phyloP scores from a whole-genome alignment of 2,797 vertebrate species.

The Anabacerthia variegaticeps region DNA sequence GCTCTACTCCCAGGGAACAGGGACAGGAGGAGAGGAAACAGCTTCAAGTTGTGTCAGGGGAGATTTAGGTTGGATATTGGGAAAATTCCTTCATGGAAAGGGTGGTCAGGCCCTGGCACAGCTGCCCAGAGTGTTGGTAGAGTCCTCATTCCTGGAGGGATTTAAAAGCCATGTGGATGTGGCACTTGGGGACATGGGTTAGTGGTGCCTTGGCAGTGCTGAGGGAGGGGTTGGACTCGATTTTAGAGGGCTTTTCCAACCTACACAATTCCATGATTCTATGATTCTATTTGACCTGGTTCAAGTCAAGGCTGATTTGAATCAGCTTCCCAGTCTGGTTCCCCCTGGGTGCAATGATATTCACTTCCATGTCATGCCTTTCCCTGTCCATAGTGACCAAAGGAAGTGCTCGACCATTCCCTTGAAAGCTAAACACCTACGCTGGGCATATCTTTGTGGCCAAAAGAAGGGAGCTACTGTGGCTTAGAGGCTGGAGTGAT shows the following conservation, averaged over 20 bases:
- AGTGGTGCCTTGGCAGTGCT: not conserved
- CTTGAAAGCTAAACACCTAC: not conserved
- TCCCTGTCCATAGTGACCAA: not conserved
- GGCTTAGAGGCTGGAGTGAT: not conserved
- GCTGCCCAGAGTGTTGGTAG: too few relatives aligned
- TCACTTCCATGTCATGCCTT: rapidly evolving
- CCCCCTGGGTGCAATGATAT: not conserved
- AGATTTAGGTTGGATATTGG: rapidly evolving
- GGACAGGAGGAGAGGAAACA: rapidly evolving
- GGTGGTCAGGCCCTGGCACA: not conserved
- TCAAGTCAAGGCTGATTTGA: not conserved
- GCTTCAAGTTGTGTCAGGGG: rapidly evolving
- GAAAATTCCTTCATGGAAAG: rapidly evolving
- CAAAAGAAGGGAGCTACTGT: rapidly evolving
- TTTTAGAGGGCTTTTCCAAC: not conserved
- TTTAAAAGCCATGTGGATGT: not conserved
- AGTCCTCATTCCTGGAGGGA: rapidly evolving
- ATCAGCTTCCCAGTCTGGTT: not conserved
- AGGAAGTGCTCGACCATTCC: not conserved
- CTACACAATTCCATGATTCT: rapidly evolving
- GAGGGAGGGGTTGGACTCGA: not conserved
- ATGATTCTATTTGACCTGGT: rapidly evolving
- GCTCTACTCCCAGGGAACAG: not conserved
- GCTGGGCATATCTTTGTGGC: rapidly evolving
- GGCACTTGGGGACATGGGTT: rapidly evolving